Conservation (phyloP, 2,888 invertebrate genomes). For the Caenorhabditis doughertyi region DNA sequence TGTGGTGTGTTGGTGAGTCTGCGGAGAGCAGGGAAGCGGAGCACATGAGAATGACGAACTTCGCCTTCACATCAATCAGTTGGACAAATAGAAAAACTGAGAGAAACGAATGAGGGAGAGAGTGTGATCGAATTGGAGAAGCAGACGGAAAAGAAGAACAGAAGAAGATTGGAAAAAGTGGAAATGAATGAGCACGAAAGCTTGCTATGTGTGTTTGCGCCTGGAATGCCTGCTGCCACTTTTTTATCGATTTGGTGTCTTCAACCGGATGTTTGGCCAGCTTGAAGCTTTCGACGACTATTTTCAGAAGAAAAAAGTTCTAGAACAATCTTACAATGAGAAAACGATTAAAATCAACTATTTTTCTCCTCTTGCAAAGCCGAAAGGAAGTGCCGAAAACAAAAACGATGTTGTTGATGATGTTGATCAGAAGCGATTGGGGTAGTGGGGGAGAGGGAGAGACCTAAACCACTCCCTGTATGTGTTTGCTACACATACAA, state of each 20-base stretch:
- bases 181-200: constrained; percentile 35
- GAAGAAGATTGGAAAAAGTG: constrained; percentile 3
- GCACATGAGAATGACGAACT: constrained; percentile 22
- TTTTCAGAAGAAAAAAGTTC: neutral
- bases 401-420: constrained; percentile 5
- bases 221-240: neutral
- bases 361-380: neutral
- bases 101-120: neutral
- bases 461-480: constrained; percentile 1
- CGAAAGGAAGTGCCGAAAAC: neutral
- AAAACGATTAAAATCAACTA: constrained; percentile 8
- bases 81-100: constrained; percentile 41
- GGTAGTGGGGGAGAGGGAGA: neutral
- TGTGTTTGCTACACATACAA: neutral
- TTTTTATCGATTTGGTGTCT: neutral
- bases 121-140: neutral
- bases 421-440: constrained; percentile 5
- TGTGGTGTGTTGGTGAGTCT: constrained; percentile 1
- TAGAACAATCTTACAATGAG: no score
- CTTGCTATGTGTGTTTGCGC: constrained; percentile 17
- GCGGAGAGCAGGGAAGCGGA: neutral
- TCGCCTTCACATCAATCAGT: constrained; percentile 47
- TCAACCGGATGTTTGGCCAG: constrained; percentile 15
- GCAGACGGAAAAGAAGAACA: neutral
- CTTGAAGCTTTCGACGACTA: no score